Base-by-base conservation (phyloP, 2,888 invertebrate species). In the Sesia bembeciformis region DNA sequence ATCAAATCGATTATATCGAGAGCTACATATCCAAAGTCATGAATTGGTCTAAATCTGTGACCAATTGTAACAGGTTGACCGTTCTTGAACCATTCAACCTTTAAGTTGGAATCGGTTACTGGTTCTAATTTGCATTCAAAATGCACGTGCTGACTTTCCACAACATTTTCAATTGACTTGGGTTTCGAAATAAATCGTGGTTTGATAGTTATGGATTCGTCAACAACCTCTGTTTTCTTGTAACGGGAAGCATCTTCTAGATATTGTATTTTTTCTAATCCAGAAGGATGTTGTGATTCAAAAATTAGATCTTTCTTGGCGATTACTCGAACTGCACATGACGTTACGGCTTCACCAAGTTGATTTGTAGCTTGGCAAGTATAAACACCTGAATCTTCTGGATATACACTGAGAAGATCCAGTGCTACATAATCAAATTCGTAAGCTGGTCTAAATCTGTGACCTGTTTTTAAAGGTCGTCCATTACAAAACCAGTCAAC, bases 21-120 rank as follows among this genome's bases (percentile, higher is more conserved):
- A 8, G 98, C 98, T 39, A 99, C 99, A 76, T 98, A 99, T 49
- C 99, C 99, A 83, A 99, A 99, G 82, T 99, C 99, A 78, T 98
- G 98, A 76, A 98, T 97, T 57, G 98, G 98, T 67, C 97, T 93
- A 91, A 98, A 98, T 70, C 98, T 93, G 76, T 98, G 97, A 52
- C 98, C 98, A 75, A 97, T 93, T 23, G 96, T 97, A 54, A 99
- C 94, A 40, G 98, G 97, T 66, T 95, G 93, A 50, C 97, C 98
- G 81, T 99, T 96, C 76, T 97, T 97, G 74, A 93, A 97, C 98
- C 98, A 99, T 84, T 98, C 98, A 3, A 99, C 97, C 81, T 96
- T 97, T 66, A 99, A 91, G 71, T 98, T 98, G 0, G 98, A 93
- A 87, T 99, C 99, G 4, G 97, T 98, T 5, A 98, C 96, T 42